phyloP scores from a whole-genome alignment of 2,113 vertebrate genomes.

The Ceratotherium simum region DNA sequence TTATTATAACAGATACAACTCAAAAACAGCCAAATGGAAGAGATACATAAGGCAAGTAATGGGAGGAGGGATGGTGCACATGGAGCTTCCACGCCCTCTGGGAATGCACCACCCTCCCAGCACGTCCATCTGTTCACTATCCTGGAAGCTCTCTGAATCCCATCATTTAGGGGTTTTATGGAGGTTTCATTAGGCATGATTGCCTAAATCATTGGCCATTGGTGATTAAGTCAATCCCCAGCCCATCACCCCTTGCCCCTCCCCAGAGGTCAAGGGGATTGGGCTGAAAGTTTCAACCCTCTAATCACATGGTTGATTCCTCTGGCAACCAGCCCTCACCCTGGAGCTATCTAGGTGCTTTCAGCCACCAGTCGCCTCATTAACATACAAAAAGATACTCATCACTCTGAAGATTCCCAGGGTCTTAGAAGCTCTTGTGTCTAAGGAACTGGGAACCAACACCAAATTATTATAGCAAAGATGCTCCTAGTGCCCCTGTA shows the following conservation, averaged over 20 bases:
- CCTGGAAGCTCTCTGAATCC: not conserved
- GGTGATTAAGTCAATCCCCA: not conserved
- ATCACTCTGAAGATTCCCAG: not conserved
- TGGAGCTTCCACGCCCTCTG: not conserved
- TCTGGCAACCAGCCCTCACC: not conserved
- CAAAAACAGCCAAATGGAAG: not conserved
- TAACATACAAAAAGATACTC: not conserved
- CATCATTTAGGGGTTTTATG: not conserved
- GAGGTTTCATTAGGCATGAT: not conserved
- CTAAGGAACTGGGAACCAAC: not conserved
- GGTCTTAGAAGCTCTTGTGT: not conserved
- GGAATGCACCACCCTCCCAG: no score
- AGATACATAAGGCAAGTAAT: not conserved
- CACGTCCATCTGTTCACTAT: not conserved
- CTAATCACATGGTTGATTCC: no score
- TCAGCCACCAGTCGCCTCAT: not conserved
- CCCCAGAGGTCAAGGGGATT: not conserved
- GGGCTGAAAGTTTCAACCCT: not conserved
- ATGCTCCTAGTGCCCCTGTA: not conserved
- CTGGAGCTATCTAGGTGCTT: not conserved
- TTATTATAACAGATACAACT: not conserved
- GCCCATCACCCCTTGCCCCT: not conserved
- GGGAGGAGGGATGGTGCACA: not conserved
- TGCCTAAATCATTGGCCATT: not conserved
- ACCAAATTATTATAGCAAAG: not conserved